Conservation (phyloP, 2,113 vertebrate genomes). For the Perca fluviatilis region DNA sequence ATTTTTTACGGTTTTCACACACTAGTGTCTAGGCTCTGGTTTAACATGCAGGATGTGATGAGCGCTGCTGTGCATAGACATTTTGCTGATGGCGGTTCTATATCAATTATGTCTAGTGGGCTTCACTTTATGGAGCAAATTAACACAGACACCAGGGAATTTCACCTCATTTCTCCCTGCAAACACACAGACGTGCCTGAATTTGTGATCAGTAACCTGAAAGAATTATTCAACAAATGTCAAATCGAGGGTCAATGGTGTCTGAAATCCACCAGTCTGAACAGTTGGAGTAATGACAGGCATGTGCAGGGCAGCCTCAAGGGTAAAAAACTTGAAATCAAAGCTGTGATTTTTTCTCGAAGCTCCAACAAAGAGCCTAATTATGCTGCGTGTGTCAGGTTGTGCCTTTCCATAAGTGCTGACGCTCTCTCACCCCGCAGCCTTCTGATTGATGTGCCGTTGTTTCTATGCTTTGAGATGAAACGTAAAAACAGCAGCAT, state of each 20-base stretch:
- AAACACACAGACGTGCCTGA: constrained; percentile 16
- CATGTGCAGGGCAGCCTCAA: constrained; percentile 1
- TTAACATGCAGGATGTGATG: neutral
- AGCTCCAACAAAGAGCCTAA: constrained; percentile 37
- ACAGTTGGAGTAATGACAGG: neutral
- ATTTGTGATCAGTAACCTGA: constrained; percentile 17
- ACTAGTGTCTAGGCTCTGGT: neutral
- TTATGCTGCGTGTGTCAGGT: constrained; percentile 37
- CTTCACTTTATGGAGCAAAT: constrained; percentile 20
- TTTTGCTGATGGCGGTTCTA: constrained; percentile 3
- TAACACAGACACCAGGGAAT: constrained; percentile 28
- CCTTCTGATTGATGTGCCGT: constrained; percentile 53
- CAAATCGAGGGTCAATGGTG: constrained; percentile 10
- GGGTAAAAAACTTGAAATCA: constrained; percentile 39
- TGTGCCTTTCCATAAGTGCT: constrained; percentile 24
- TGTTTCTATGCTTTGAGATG: constrained; percentile 40
- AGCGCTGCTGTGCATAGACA: constrained; percentile 4
- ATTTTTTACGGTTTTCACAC: neutral
- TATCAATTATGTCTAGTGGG: constrained; percentile 16
- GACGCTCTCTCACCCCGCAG: constrained; percentile 58
- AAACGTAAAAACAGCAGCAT: constrained; percentile 38
- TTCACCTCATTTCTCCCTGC: constrained; percentile 13
- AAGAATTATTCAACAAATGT: constrained; percentile 26
- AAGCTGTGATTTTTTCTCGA: constrained; percentile 27
- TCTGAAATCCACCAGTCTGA: constrained; percentile 5